These are phyloP conservation scores for Sitta europaea DNA, from an alignment of 2,113 vertebrate species.

Conservation along the genomic window DNA sequence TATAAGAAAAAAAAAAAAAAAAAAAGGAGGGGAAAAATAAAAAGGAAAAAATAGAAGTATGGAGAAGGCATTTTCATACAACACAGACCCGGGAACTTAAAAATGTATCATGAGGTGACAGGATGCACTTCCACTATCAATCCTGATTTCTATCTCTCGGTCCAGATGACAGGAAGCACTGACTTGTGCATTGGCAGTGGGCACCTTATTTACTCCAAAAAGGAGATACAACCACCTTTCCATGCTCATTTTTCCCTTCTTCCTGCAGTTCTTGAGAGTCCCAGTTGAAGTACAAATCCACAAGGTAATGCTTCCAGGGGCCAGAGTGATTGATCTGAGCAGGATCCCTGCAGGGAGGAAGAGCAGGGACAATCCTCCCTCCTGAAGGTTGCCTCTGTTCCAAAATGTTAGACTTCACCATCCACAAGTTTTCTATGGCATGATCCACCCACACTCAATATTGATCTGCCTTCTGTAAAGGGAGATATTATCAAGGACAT, in stretches of 20 bases:
- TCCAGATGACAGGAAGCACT: not conserved
- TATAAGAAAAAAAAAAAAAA: not conserved
- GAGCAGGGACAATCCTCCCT: not conserved
- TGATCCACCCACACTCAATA: not conserved
- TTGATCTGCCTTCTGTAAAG: not conserved
- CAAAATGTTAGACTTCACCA: not conserved
- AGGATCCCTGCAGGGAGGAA: not conserved
- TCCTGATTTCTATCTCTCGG: not conserved
- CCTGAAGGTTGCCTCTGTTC: no score
- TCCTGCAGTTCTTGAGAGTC: not conserved
- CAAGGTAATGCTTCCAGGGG: not conserved
- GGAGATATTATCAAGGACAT: not conserved
- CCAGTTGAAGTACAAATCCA: not conserved
- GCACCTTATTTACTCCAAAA: not conserved
- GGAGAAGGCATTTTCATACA: not conserved
- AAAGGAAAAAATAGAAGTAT: not conserved
- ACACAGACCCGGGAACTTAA: not conserved
- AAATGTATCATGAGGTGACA: not conserved
- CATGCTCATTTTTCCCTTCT: fast-evolving
- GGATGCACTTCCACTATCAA: not conserved
- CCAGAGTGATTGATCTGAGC: fast-evolving
- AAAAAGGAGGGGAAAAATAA: fast-evolving
- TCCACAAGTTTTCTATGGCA: not conserved
- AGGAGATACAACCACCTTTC: not conserved
- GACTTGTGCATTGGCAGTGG: fast-evolving